These are phyloP conservation scores for Invenusta paracnida DNA, from an alignment of 2,888 invertebrate genomes.

Conservation along the genomic window DNA sequence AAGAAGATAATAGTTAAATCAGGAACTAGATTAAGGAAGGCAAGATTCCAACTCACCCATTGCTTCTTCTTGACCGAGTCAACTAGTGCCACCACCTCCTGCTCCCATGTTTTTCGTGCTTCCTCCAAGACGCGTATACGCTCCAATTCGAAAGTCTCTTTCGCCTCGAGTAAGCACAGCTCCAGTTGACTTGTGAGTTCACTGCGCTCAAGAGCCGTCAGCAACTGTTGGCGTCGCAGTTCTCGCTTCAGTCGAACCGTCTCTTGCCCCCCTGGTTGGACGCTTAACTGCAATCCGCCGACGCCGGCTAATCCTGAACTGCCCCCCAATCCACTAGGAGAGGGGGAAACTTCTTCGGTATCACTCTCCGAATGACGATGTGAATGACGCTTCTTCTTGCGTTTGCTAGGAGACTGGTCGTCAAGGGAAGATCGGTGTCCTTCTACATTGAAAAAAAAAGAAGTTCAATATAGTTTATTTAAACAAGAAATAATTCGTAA, in stretches of 20 bases:
- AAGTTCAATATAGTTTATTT: not conserved
- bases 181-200: not conserved
- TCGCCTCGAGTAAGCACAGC: not conserved
- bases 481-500: not conserved
- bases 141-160: not conserved
- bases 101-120: not conserved
- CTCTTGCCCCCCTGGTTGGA: not conserved
- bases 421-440: too few relatives aligned
- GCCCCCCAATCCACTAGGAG: not conserved
- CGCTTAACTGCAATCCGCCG: too few relatives aligned
- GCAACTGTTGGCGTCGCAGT: not conserved
- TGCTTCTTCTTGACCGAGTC: conserved; percentile 3
- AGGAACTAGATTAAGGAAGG: too few relatives aligned
- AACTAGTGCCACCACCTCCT: not conserved
- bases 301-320: not conserved
- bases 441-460: too few relatives aligned
- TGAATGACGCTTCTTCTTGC: not conserved
- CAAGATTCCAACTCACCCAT: not conserved
- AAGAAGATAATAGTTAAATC: too few relatives aligned
- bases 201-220: not conserved
- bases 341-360: not conserved
- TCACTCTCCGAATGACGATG: not conserved
- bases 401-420: not conserved
- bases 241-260: not conserved
- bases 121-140: not conserved